A percentile compares a stretch with the other conserved stretches of the same genome.
phyloP scores from a whole-genome alignment of 2,113 vertebrate genomes.

The Butorides virescens region DNA sequence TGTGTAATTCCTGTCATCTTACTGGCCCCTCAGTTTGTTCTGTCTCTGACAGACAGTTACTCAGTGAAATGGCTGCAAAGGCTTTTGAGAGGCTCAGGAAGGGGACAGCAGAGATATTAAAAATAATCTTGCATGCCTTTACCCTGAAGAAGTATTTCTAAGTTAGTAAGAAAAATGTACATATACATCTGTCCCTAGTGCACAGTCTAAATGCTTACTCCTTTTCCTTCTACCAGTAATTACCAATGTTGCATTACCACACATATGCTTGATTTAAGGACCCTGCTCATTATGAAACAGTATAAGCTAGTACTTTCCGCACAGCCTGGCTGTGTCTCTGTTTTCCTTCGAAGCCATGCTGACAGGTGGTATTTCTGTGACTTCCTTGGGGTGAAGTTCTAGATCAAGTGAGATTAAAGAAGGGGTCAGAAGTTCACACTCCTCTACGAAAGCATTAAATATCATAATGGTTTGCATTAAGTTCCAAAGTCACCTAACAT shows the following conservation, averaged over 20 bases:
- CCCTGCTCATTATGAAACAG: not conserved
- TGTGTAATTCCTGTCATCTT: not conserved
- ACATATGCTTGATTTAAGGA: not conserved
- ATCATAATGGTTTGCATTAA: not conserved
- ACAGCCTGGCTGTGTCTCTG: not conserved
- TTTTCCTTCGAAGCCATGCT: not conserved
- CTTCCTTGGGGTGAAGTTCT: not conserved
- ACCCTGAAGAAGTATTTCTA: not conserved
- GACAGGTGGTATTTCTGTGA: not conserved
- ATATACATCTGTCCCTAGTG: not conserved
- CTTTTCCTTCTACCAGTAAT: not conserved
- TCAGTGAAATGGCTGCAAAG: not conserved
- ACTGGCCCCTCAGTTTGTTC: not conserved
- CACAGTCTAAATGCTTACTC: not conserved
- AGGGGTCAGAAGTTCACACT: slow-evolving; percentile 10
- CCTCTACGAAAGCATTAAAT: not conserved
- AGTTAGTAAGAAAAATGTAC: not conserved
- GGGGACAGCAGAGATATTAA: not conserved
- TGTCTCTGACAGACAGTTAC: not conserved
- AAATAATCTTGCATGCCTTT: not conserved
- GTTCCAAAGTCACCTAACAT: not conserved
- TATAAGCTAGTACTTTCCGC: not conserved
- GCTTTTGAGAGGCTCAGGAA: not conserved
- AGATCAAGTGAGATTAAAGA: slow-evolving; percentile 8
- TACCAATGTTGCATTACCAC: not conserved